phyloP scores from a whole-genome alignment of 1,140 invertebrate genomes.

The Leptinotarsa undecemlineata region DNA sequence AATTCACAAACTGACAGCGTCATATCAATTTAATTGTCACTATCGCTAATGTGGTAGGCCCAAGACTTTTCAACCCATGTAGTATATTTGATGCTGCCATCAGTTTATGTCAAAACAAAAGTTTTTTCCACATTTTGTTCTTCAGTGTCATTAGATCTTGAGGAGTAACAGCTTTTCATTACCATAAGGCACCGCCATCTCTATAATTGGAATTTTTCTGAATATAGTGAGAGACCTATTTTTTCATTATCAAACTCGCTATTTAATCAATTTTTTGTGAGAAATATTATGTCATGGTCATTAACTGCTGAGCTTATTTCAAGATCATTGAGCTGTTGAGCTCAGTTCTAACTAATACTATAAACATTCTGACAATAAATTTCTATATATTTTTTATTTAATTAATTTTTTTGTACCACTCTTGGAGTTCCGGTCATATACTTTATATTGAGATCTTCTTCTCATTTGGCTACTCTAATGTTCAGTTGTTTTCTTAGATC shows the following conservation, averaged over 20 bases:
- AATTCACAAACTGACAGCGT: no score
- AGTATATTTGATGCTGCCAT: background rate
- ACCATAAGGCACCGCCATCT: background rate
- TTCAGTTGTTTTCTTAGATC: background rate
- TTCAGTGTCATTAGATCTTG: background rate
- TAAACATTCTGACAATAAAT: background rate
- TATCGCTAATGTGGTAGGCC: no score
- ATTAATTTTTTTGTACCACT: background rate
- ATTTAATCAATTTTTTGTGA: background rate
- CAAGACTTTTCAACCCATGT: no score
- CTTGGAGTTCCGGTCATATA: background rate
- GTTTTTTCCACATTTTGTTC: background rate
- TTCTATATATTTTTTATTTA: background rate
- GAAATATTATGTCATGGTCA: background rate
- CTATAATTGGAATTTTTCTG: background rate
- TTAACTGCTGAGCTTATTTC: background rate
- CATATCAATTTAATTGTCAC: no score
- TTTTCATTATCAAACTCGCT: background rate
- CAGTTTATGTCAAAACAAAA: background rate
- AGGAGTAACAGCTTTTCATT: background rate
- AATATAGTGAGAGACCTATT: background rate
- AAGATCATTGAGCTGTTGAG: no score
- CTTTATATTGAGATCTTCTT: background rate
- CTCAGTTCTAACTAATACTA: background rate
- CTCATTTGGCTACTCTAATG: background rate